Evolutionary conservation across 2,888 invertebrate species (phyloP), one percentile per base, ranked within the genome.

Genomic region (Desoria tigrina): DNA sequence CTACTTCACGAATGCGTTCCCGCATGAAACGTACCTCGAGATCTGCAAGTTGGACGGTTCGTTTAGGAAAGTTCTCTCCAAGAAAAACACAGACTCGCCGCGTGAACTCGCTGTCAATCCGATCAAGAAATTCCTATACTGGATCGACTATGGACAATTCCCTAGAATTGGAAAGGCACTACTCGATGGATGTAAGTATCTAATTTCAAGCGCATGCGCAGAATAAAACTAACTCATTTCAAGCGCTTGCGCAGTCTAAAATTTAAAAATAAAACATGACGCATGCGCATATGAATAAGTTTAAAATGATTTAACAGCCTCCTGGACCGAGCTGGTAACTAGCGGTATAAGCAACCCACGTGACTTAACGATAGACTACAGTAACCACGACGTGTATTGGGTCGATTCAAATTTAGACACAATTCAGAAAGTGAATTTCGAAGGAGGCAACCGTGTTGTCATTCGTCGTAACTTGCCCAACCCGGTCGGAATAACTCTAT

Each of bases 71-170:
- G 91, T 98, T 1, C 81, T 99, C 1, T 86, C 92, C 0, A 92
- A 93, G 79, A 94, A 93, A 0, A 92, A 92, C 0, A 91, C 90
- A 67, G 95, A 96, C 78, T 90, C 94, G 0, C 97, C 98, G 0
- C 84, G 95, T 72, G 92, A 95, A 79, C 82, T 99, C n/a, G 96
- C 96, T 0, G 96, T 99, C 0, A 97, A 99, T 82, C 98, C 99
- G 0, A 84, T 96, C 21, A 95, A 95, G 79, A 84, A 85, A 81
- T 82, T 75, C 42, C 82, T 99, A 1, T 99, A 98, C 80, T 99
- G 98, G 98, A 94, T 96, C 73, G 97, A 98, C 80, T 93, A 94
- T 77, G 98, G 98, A 0, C 96, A 96, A 79, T 94, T 94, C 80
- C 96, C 96, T 0, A 86, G 91, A 74, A 94, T 97, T 65, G 95